phyloP scores from a whole-genome alignment of 2,113 vertebrate species.

The Oncorhynchus masou region DNA sequence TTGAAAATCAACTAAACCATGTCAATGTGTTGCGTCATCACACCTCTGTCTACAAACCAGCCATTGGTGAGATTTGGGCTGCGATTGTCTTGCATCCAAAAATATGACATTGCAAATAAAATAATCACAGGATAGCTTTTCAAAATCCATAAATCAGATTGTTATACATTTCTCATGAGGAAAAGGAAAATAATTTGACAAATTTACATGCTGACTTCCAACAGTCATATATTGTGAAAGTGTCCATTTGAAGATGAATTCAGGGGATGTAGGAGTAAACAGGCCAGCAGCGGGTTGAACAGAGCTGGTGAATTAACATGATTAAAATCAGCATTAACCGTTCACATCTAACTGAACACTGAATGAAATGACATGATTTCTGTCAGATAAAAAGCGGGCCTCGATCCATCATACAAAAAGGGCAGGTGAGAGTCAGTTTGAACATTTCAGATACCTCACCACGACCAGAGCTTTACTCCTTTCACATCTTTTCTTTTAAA shows the following conservation, averaged over 20 bases:
- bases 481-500: slow-evolving; percentile 50
- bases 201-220: slow-evolving; percentile 2
- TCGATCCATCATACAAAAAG: slow-evolving; percentile 30
- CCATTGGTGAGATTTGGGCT: slow-evolving; percentile 52
- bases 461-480: slow-evolving; percentile 40
- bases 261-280: slow-evolving; percentile 45
- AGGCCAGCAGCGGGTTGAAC: slow-evolving; percentile 23
- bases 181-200: slow-evolving; percentile 23
- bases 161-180: slow-evolving; percentile 26
- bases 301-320: slow-evolving; percentile 42
- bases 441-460: slow-evolving; percentile 50
- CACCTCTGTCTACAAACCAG: slow-evolving; percentile 56
- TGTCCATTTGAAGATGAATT: slow-evolving; percentile 40
- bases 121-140: slow-evolving; percentile 34
- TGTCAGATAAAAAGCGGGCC: slow-evolving; percentile 30
- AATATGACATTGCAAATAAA: slow-evolving; percentile 44
- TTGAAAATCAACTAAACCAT: slow-evolving; percentile 41
- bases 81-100: slow-evolving; percentile 71
- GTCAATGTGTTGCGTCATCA: slow-evolving; percentile 43
- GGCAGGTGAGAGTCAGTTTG: slow-evolving; percentile 31
- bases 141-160: slow-evolving; percentile 47
- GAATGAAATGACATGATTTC: slow-evolving; percentile 14
- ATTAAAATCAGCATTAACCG: slow-evolving; percentile 33
- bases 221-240: slow-evolving; percentile 26
- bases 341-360: slow-evolving; percentile 29